Evolutionary conservation across 2,888 invertebrate species (phyloP), one percentile per base, ranked within the genome.

Genomic region (Malthinus seriepunctatus): DNA sequence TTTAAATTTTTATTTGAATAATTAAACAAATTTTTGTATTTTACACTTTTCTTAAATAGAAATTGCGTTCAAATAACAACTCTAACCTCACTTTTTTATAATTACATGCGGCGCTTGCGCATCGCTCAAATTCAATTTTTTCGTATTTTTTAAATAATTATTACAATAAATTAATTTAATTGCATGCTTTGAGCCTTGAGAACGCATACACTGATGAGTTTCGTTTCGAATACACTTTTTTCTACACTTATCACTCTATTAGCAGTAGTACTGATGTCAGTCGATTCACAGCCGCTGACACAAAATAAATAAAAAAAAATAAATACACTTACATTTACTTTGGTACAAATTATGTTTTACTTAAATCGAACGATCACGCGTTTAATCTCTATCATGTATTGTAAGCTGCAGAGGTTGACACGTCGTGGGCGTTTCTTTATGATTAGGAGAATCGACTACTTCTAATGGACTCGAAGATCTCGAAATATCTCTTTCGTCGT

Each of bases 391-490:
- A 77, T 88, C 88, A 75, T 88, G 88, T 77, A 88, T 89, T 42
- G 88, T 89, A 59, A 89, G 81, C 74, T 89, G 88, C 63, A 89
- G 76, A 11, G 89, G 88, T 70, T 88, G 82, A 73, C 84, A 84
- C 56, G 74, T 71, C 55, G 74, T 71, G 32, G 73, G 69, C 39
- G 71, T 63, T 44, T 75, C 73, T 47, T 69, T 74, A 7, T 60
- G 59, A 44, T 42, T 53, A 45, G 72, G 74, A 48, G 73, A 68
- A 62, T 78, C 78, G 33, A 76, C 81, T 60, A 79, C 78, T 56
- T 82, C 84, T 10, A 76, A 76, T 42, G 80, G 80, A 60, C 82
- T 82, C 64, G 80, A 80, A 31, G 83, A 82, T 64, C 79, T 75
- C 69, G 82, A 76, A 73, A 80, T 72, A 60, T 75, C 78, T 54